Conservation (phyloP, 2,797 vertebrate genomes). For the Holocentrus rufus region DNA sequence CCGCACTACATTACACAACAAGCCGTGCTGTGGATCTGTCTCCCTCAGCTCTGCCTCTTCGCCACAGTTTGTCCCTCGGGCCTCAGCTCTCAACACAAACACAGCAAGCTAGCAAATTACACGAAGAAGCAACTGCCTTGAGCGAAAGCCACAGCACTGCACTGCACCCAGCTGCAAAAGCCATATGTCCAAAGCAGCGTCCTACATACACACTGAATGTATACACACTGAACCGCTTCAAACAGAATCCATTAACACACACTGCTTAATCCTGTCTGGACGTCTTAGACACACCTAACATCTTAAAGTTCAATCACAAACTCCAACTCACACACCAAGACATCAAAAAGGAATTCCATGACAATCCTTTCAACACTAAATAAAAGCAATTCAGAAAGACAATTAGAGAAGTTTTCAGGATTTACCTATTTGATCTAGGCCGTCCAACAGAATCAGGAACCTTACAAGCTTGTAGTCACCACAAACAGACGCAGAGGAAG, state of each 20-base stretch:
- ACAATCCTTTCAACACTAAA: neutral
- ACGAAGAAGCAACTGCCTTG: slow-evolving; percentile 26
- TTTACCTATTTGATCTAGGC: slow-evolving; percentile 22
- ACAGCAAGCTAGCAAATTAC: slow-evolving; percentile 50
- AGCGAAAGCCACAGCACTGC: slow-evolving; percentile 56
- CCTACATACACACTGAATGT: slow-evolving; percentile 29
- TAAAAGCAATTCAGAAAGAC: neutral
- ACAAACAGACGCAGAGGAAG: slow-evolving; percentile 39
- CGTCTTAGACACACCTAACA: neutral
- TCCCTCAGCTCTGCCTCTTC: slow-evolving; percentile 26
- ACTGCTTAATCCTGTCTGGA: neutral
- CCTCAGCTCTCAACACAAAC: slow-evolving; percentile 56
- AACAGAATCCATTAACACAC: slow-evolving; percentile 2
- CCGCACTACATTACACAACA: slow-evolving; percentile 36
- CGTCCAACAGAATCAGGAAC: slow-evolving; percentile 13
- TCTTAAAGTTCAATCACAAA: neutral
- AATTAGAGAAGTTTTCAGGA: slow-evolving; percentile 1
- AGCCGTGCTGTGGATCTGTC: slow-evolving; percentile 25
- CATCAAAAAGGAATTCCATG: slow-evolving; percentile 12
- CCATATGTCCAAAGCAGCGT: slow-evolving; percentile 10
- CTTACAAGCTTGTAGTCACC: slow-evolving; percentile 28
- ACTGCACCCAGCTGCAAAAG: slow-evolving; percentile 40
- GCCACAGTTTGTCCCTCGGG: slow-evolving; percentile 53
- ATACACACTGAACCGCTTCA: neutral
- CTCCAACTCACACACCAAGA: neutral